Conservation (phyloP, 1,140 invertebrate species). For the Saccostrea glomerata region DNA sequence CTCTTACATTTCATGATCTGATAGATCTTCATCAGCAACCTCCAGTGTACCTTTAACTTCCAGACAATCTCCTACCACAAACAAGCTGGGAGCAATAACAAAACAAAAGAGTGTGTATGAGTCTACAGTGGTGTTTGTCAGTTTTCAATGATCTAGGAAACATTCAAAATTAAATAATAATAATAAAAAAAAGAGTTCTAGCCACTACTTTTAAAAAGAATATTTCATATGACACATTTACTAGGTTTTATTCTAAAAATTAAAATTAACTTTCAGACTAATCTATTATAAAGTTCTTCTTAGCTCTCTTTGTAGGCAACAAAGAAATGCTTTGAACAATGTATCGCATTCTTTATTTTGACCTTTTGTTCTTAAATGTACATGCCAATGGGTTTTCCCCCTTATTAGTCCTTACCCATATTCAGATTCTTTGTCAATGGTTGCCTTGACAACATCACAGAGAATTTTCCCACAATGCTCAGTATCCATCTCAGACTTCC, state of each 20-base stretch:
- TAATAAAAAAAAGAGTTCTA: too few species aligned
- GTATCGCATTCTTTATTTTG: too few species aligned
- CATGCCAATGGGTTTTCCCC: too few species aligned
- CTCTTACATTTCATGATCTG: slow-evolving; percentile 18
- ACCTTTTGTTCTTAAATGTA: too few species aligned
- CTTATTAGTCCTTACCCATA: slow-evolving; percentile 32
- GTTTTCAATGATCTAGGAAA: not conserved
- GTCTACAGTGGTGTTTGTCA: not conserved
- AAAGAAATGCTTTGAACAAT: too few species aligned
- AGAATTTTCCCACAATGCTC: slow-evolving; percentile 16
- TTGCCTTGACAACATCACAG: slow-evolving; percentile 4
- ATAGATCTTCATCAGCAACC: not conserved
- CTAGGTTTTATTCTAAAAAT: too few species aligned
- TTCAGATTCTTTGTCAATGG: slow-evolving; percentile 36
- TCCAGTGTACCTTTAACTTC: not conserved
- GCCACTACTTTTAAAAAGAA: too few species aligned
- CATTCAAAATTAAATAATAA: not conserved
- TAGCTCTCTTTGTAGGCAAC: too few species aligned
- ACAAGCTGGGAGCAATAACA: not conserved
- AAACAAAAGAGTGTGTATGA: not conserved
- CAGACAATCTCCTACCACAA: slow-evolving; percentile 3
- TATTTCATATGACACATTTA: too few species aligned
- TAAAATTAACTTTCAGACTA: too few species aligned
- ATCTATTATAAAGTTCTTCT: too few species aligned
- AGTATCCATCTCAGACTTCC: not conserved